phyloP scores from a whole-genome alignment of 2,113 vertebrate genomes.

The Micronycteris hirsuta region DNA sequence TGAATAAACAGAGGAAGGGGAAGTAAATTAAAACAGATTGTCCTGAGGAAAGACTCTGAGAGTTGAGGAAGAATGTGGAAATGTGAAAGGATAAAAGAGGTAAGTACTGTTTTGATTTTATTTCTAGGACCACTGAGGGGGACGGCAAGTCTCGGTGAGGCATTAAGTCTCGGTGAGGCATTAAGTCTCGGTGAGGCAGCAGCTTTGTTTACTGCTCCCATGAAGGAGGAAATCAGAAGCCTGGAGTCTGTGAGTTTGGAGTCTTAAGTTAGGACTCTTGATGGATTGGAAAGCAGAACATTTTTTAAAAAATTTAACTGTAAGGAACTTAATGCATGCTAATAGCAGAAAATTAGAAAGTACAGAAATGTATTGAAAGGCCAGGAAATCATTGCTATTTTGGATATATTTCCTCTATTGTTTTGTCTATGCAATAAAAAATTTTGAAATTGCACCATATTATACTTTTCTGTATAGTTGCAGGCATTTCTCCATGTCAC shows the following conservation, averaged over 20 bases:
- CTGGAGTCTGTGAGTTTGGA: background rate
- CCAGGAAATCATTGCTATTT: background rate
- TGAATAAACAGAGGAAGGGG: background rate
- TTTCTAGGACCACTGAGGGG: background rate
- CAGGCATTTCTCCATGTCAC: background rate
- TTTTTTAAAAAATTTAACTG: background rate
- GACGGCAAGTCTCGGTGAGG: background rate
- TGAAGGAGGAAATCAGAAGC: background rate
- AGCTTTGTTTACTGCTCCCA: background rate
- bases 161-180: background rate
- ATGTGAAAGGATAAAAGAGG: background rate
- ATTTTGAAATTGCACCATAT: background rate
- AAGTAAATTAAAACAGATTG: background rate
- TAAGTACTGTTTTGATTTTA: constrained; percentile 36
- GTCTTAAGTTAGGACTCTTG: background rate
- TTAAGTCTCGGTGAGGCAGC: too few species aligned
- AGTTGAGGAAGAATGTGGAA: background rate
- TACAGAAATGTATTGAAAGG: background rate
- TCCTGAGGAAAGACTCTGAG: background rate
- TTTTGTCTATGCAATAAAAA: background rate
- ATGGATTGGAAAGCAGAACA: background rate
- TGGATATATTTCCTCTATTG: background rate
- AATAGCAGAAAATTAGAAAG: background rate
- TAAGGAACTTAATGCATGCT: background rate
- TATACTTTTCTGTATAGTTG: background rate